Evolutionary conservation across 2,888 invertebrate genomes (phyloP), one percentile per base, ranked within the genome.

Genomic region (Nineta flava): DNA sequence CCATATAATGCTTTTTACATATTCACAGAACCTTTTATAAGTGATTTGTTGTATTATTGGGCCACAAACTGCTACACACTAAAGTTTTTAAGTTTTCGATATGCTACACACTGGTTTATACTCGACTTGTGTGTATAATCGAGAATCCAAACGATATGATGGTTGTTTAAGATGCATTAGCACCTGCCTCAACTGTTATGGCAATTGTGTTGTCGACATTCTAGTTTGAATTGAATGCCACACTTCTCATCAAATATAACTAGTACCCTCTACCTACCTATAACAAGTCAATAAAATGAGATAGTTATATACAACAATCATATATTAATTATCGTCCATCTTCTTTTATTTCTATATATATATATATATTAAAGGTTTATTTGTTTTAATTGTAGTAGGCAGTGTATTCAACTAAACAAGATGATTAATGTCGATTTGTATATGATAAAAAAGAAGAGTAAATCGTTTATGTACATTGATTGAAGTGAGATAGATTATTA

Each of bases 111-210:
- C 26, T 26, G 26, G 4, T 7, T 26, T 26, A 26, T 3, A 26
- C 26, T 7, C 4, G 5, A 26, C 26, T 26, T n/a, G n/a, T 26
- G 5, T 26, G 7, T 5, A 26, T 7, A 26, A 26, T 7, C 26
- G 7, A 26, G 26, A 26, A 26, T 26, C 26, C 26, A 26, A 26
- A 26, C 26, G 3, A 38, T 38, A 38, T 35, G 17, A 48, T 42
- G 48, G 42, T 48, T 48, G 48, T 48, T 48, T 48, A 48, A 48
- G 48, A 48, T 48, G 42, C 48, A 48, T 48, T 48, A 48, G 48
- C 48, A 48, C 48, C 48, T 48, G 48, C 48, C 42, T 42, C 41
- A 42, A 15, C 42, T 48, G 48, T 38, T n/a, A 13, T 15, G n/a
- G 47, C 47, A 47, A 47, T 41, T 48, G 48, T 48, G 48, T 42